A percentile compares a stretch with the other conserved stretches of the same genome.
Conservation (phyloP, 2,113 vertebrate genomes). For the Australoheros scitulus region DNA sequence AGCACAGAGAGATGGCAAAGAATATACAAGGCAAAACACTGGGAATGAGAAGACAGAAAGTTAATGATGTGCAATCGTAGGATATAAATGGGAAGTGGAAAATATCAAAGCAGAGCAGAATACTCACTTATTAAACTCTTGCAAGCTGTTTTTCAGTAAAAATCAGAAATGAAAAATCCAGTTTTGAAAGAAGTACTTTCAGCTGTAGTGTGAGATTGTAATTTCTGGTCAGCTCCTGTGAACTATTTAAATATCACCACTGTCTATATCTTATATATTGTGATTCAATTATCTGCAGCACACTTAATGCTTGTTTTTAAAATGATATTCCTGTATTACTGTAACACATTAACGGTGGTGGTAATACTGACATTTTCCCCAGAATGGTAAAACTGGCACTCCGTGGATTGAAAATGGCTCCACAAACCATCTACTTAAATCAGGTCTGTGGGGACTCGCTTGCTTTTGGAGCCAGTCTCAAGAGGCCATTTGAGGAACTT, state of each 20-base stretch:
- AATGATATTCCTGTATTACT: slow-evolving; percentile 9
- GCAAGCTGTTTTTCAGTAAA: no score
- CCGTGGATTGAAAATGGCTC: slow-evolving; percentile 2
- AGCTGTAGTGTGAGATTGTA: background rate
- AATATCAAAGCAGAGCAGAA: background rate
- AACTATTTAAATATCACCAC: background rate
- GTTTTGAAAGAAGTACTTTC: background rate
- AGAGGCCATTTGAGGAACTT: slow-evolving; percentile 7
- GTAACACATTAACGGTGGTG: slow-evolving; percentile 1
- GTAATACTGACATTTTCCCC: slow-evolving; percentile 5
- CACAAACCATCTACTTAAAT: slow-evolving; percentile 7
- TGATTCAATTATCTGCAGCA: background rate
- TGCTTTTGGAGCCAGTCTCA: slow-evolving; percentile 14
- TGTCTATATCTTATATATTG: background rate
- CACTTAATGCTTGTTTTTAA: background rate
- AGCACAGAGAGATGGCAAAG: background rate
- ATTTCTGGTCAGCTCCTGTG: background rate
- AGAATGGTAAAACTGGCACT: background rate
- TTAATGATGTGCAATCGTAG: background rate
- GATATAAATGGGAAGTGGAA: background rate
- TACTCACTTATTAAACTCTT: background rate
- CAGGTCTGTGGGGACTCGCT: slow-evolving; percentile 1
- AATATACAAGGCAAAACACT: background rate
- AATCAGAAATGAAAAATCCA: background rate
- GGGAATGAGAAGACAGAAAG: background rate